Conservation (phyloP, 2,888 invertebrate species). For the Melitaea athalia region DNA sequence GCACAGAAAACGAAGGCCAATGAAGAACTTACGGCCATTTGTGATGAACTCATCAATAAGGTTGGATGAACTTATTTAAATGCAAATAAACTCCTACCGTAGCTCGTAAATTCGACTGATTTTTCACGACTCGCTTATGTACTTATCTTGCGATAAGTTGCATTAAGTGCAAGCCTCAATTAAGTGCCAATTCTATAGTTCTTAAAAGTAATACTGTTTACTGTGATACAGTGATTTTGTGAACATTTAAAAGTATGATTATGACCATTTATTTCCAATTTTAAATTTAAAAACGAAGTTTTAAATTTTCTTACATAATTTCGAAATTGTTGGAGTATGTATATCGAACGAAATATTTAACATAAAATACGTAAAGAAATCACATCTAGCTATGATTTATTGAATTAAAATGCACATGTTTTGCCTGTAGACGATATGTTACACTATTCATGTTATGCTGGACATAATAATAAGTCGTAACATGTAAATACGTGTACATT, state of each 20-base stretch:
- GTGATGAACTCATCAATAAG: conserved; percentile 94
- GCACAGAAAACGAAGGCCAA: conserved; percentile 95
- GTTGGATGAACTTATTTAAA: conserved; percentile 64
- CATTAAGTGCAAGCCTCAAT: conserved; percentile 58
- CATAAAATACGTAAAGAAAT: not conserved
- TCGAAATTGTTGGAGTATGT: not conserved
- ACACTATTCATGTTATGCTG: conserved; percentile 66
- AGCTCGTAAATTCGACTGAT: conserved; percentile 47
- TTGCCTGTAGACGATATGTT: conserved; percentile 4
- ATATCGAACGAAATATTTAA: not conserved
- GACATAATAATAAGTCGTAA: conserved; percentile 53
- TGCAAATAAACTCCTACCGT: not conserved
- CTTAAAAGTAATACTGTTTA: conserved; percentile 60
- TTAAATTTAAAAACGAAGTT: not conserved
- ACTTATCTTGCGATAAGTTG: conserved; percentile 66
- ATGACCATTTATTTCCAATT: not conserved
- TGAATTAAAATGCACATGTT: not conserved
- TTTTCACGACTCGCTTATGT: conserved; percentile 59
- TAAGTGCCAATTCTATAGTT: conserved; percentile 64
- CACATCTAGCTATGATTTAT: not conserved
- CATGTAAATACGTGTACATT: not conserved
- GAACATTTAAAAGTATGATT: conserved; percentile 16
- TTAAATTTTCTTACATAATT: not conserved
- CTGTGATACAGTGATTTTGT: conserved; percentile 60
- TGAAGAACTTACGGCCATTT: conserved; percentile 92